Evolutionary conservation across 2,888 invertebrate species (phyloP), one percentile per base, ranked within the genome.

Genomic region (Metopia argyrocephala): DNA sequence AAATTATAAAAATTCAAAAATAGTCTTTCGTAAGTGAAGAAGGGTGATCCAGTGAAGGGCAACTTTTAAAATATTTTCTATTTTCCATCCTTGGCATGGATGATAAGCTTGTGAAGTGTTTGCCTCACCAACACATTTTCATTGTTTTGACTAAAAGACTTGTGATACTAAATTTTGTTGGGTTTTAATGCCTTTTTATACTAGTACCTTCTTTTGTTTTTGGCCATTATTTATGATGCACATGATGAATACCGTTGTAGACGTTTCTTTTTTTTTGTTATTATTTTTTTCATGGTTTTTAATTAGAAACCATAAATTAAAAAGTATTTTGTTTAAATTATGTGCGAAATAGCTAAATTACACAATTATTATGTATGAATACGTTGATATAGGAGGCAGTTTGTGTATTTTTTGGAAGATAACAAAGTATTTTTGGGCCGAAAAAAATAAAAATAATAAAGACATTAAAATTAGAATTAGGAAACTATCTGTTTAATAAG

Each of bases 241-340:
- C 68, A 76, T 61, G 61, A 56, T 21, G 59, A 45, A 54, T 76
- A 65, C 54, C 68, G 69, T 75, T 70, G 52, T 64, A 21, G 15
- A 38, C 18, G 21, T 38, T 12, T 38, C 15, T 15, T 38, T 38
- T 0, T 12, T 15, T 12, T 38, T 64, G 27, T 18, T 25, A 59
- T 62, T 27, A 21, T 15, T 69, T 2, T 73, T 20, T 25, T 31
- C 5, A 31, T 18, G n/a, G 28, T 25, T 38, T 75, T 78, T 81
- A 81, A 78, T 78, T 81, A 65, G 21, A 59, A 76, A 65, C 66
- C 74, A 76, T 78, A 81, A 81, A 76, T 76, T 64, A 59, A 21
- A 66, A 75, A 75, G 61, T 71, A 78, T 78, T 82, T 78, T 78
- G 71, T 83, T 76, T 79, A 79, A 83, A 83, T 83, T 83, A 79